These are phyloP conservation scores for Silurus asotus DNA, from an alignment of 2,113 vertebrate genomes.

Conservation along the genomic window DNA sequence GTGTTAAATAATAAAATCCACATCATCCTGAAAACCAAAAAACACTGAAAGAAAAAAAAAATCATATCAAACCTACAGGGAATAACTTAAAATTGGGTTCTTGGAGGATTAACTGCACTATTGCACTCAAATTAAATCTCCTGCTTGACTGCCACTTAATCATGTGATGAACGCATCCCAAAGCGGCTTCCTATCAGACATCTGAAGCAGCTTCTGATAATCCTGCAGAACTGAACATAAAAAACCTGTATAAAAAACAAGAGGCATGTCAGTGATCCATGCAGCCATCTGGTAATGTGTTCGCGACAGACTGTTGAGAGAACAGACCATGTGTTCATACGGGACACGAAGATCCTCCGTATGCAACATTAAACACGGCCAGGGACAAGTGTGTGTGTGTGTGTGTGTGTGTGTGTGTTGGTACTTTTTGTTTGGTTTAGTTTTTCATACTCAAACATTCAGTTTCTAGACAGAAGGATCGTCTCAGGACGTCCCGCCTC, in stretches of 20 bases:
- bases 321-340: background rate
- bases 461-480: background rate
- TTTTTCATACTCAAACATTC: background rate
- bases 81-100: conserved; percentile 21
- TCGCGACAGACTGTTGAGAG: background rate
- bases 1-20: background rate
- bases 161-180: conserved; percentile 31
- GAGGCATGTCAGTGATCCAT: background rate
- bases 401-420: too few relatives aligned
- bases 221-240: background rate
- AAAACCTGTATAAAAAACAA: background rate
- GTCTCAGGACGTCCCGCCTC: background rate
- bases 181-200: conserved; percentile 25
- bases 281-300: conserved; percentile 3
- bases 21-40: too few relatives aligned
- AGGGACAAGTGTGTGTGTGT: background rate
- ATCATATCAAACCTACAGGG: background rate
- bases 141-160: conserved; percentile 46
- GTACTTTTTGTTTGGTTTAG: background rate
- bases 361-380: background rate
- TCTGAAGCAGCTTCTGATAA: conserved; percentile 23
- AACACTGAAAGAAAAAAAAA: background rate
- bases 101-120: conserved; percentile 44
- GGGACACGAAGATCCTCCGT: background rate
- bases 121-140: conserved; percentile 42